These are phyloP conservation scores for Phalacrocorax brasilianus DNA, from an alignment of 2,113 vertebrate genomes.

Conservation along the genomic window DNA sequence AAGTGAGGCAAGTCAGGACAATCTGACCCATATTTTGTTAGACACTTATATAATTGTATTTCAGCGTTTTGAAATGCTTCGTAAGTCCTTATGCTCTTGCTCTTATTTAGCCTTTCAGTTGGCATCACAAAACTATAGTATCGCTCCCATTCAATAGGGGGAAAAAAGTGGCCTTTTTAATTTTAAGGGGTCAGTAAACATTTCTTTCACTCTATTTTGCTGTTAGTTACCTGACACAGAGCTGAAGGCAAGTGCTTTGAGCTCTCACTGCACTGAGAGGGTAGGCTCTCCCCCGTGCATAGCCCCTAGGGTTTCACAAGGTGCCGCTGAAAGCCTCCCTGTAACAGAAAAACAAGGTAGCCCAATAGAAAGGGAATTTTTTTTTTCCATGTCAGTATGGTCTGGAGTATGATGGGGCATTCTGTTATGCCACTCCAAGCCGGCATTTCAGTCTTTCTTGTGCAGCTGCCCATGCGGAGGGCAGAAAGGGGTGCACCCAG, in stretches of 20 bases:
- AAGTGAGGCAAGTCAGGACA: conserved; percentile 36
- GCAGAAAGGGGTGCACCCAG: not conserved
- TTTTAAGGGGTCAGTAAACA: not conserved
- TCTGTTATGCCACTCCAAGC: not conserved
- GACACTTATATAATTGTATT: conserved; percentile 25
- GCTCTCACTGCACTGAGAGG: not conserved
- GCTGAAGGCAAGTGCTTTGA: not conserved
- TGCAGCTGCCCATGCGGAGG: not conserved
- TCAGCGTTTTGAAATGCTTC: not conserved
- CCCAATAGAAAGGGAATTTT: not conserved
- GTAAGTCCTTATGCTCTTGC: not conserved
- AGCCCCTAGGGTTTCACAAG: not conserved
- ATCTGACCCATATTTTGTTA: conserved; percentile 33
- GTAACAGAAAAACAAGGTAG: not conserved
- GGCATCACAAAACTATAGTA: not conserved
- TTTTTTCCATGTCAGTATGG: not conserved
- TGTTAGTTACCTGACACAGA: not conserved
- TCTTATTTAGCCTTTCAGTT: not conserved
- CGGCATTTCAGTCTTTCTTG: not conserved
- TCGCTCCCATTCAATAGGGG: not conserved
- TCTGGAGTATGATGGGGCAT: not conserved
- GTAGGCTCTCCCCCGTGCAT: not conserved
- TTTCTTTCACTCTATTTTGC: not conserved
- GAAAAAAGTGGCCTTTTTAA: not conserved
- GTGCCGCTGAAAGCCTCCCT: not conserved